Percentiles rank a stretch among this genome's conserved stretches.
Conservation (phyloP, 2,888 invertebrate species). For the Epinotia ramella region DNA sequence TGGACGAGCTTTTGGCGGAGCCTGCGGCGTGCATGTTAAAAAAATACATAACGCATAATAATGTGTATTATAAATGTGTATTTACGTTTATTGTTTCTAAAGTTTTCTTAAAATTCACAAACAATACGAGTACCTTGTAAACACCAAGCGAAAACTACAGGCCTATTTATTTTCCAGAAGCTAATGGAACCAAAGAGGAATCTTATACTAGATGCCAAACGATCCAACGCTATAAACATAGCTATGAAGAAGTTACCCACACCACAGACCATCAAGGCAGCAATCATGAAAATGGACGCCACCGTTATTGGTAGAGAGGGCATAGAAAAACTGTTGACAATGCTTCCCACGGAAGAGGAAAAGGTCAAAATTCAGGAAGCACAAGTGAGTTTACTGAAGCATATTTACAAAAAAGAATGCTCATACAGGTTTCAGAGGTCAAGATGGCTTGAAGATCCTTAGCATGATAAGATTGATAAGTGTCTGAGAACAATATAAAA, state of each 20-base stretch:
- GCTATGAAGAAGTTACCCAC: slow-evolving; percentile 99
- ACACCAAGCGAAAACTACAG: background rate
- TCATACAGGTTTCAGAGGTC: background rate
- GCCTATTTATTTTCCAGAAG: slow-evolving; percentile 62
- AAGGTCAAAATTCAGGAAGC: slow-evolving; percentile 98
- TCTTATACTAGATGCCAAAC: slow-evolving; percentile 96
- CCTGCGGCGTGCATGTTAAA: too few relatives aligned
- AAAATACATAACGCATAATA: too few relatives aligned
- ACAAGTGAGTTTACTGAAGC: slow-evolving; percentile 81
- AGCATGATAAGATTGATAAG: too few relatives aligned
- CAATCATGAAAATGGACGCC: slow-evolving; percentile 99
- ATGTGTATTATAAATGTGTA: too few relatives aligned
- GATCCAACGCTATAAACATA: slow-evolving; percentile 99
- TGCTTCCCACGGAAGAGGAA: slow-evolving; percentile 99
- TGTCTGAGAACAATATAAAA: too few relatives aligned
- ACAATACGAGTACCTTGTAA: too few relatives aligned
- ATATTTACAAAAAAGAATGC: background rate
- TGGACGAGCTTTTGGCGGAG: too few relatives aligned
- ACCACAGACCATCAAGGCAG: slow-evolving; percentile 98
- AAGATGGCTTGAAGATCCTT: background rate
- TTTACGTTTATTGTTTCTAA: background rate
- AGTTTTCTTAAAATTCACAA: background rate
- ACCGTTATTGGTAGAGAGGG: slow-evolving; percentile 99
- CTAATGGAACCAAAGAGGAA: slow-evolving; percentile 81
- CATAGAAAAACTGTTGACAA: slow-evolving; percentile 98